Conservation (phyloP, 1,140 invertebrate species). For the Musca domestica region DNA sequence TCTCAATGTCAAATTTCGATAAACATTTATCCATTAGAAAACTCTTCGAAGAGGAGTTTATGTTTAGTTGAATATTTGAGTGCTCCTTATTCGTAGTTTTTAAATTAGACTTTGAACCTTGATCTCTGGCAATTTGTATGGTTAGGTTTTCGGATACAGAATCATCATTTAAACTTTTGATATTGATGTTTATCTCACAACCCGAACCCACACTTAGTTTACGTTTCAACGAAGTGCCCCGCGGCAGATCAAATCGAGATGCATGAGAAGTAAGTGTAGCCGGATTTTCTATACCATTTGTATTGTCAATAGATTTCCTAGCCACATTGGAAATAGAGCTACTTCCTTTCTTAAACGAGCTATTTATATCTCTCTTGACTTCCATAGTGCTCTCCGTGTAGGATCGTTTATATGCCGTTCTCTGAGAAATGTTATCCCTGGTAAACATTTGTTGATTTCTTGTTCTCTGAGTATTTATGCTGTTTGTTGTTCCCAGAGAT, state of each 20-base stretch:
- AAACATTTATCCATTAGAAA: constrained; percentile 23
- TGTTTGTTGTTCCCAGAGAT: too few relatives aligned
- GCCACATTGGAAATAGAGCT: too few relatives aligned
- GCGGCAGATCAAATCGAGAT: constrained; percentile 2
- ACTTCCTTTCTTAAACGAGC: too few relatives aligned
- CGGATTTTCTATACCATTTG: too few relatives aligned
- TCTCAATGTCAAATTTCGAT: constrained; percentile 3
- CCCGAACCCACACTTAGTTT: constrained; percentile 31
- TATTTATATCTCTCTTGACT: too few relatives aligned
- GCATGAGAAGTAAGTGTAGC: neutral
- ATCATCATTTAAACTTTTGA: constrained; percentile 28
- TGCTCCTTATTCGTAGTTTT: neutral
- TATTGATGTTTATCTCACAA: constrained; percentile 45
- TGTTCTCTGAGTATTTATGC: too few relatives aligned
- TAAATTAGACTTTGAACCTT: constrained; percentile 7
- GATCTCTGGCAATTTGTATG: constrained; percentile 39
- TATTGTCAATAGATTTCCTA: too few relatives aligned
- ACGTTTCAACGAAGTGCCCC: constrained; percentile 2
- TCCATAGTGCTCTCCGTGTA: too few relatives aligned
- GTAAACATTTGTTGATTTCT: too few relatives aligned
- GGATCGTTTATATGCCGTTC: too few relatives aligned
- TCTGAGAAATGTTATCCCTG: too few relatives aligned
- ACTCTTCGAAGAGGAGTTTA: constrained; percentile 3
- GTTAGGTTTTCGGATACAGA: constrained; percentile 30
- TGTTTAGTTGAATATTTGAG: neutral